A percentile compares a stretch with the other conserved stretches of the same genome.
phyloP scores from a whole-genome alignment of 2,797 vertebrate genomes.

The Setipinna tenuifilis region DNA sequence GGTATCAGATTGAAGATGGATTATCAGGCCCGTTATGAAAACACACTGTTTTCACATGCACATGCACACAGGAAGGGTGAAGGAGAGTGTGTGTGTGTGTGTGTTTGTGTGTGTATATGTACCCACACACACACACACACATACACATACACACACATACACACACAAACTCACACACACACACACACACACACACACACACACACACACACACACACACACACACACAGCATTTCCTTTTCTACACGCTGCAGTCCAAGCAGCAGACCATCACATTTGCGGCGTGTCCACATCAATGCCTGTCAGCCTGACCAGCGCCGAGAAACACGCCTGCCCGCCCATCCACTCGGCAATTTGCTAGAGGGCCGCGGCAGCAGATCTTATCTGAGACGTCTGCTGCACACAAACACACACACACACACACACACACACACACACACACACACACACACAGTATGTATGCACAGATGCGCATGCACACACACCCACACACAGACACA shows the following conservation, averaged over 20 bases:
- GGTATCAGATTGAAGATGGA: conserved; percentile 27
- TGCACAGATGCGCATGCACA: neutral
- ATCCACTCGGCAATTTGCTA: conserved; percentile 58
- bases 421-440: neutral
- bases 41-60: conserved; percentile 31
- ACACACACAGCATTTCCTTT: conserved; percentile 47
- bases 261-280: conserved; percentile 71
- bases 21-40: conserved; percentile 9
- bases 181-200: conserved; percentile 29
- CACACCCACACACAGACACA: neutral
- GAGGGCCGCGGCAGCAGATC: conserved; percentile 52
- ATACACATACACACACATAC: too few relatives aligned
- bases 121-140: neutral
- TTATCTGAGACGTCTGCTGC: conserved; percentile 49
- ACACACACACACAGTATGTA: neutral
- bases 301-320: conserved; percentile 58
- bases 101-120: neutral
- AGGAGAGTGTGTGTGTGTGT: neutral
- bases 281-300: conserved; percentile 61
- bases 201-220: conserved; percentile 36
- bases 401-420: neutral
- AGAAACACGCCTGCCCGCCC: conserved; percentile 26
- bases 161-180: conserved; percentile 40
- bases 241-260: conserved; percentile 55
- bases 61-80: conserved; percentile 32